phyloP scores from a whole-genome alignment of 2,888 invertebrate genomes.

The Dryococelus australis region DNA sequence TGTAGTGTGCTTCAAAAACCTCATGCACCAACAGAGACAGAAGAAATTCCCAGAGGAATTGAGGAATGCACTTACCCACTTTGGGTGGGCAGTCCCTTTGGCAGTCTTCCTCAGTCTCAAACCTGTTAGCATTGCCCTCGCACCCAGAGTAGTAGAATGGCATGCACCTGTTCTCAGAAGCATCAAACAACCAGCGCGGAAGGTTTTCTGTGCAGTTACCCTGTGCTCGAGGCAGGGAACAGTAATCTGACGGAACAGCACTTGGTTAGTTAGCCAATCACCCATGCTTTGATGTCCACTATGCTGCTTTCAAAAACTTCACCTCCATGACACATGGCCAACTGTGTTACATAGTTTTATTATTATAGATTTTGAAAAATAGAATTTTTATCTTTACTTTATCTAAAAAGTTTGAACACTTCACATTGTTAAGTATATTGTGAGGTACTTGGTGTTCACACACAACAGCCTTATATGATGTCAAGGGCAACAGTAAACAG shows the following conservation, averaged over 20 bases:
- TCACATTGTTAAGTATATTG: too few relatives aligned
- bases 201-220: constrained; percentile 71
- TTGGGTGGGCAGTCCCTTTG: constrained; percentile 78
- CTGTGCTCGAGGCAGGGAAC: constrained; percentile 70
- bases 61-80: constrained; percentile 70
- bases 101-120: constrained; percentile 76
- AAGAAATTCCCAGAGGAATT: background rate
- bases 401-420: too few relatives aligned
- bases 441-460: too few relatives aligned
- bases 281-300: background rate
- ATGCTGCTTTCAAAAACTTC: background rate
- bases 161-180: constrained; percentile 82
- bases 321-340: background rate
- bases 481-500: too few relatives aligned
- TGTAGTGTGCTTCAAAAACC: background rate
- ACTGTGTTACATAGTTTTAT: too few relatives aligned
- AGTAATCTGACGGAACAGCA: constrained; percentile 69
- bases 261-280: constrained; percentile 27
- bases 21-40: background rate
- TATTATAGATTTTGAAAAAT: too few relatives aligned
- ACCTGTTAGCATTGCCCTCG: constrained; percentile 88
- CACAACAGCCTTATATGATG: too few relatives aligned
- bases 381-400: too few relatives aligned
- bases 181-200: constrained; percentile 84
- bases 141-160: constrained; percentile 95